These are phyloP conservation scores for Lerema accius DNA, from an alignment of 1,140 invertebrate species.

Conservation along the genomic window DNA sequence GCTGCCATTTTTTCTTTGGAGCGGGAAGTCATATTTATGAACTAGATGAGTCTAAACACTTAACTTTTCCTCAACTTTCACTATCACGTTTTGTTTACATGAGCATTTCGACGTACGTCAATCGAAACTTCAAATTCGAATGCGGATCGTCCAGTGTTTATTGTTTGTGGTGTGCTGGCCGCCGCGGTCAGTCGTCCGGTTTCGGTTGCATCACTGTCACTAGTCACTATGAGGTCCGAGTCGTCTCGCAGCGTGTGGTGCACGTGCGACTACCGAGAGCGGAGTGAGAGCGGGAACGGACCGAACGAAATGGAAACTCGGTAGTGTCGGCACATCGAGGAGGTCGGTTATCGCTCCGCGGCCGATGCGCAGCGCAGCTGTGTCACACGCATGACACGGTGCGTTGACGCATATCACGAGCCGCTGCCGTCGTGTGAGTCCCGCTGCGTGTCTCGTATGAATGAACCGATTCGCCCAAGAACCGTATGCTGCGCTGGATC, in stretches of 20 bases:
- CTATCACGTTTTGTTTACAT: conserved; percentile 56
- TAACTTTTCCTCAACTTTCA: conserved; percentile 38
- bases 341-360: conserved; percentile 63
- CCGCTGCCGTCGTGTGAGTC: conserved; percentile 37
- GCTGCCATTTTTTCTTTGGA: conserved; percentile 88
- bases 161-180: conserved; percentile 20
- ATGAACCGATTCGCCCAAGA: conserved; percentile 43
- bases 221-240: too few relatives aligned
- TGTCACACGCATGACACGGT: conserved; percentile 62
- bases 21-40: conserved; percentile 87
- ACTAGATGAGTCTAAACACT: conserved; percentile 50
- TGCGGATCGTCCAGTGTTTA: conserved; percentile 45
- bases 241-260: conserved; percentile 54
- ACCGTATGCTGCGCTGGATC: conserved; percentile 23
- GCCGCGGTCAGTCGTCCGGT: conserved; percentile 29
- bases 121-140: conserved; percentile 57
- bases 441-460: conserved; percentile 48
- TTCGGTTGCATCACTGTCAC: conserved; percentile 46
- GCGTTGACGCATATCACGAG: conserved; percentile 56
- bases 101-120: conserved; percentile 47
- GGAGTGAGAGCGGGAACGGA: conserved; percentile 59
- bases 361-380: conserved; percentile 50
- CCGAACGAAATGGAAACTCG: conserved; percentile 67
- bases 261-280: conserved; percentile 66
- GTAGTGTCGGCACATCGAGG: conserved; percentile 62